Conservation (phyloP, 1,140 invertebrate species). For the Heliothis subflexa region DNA sequence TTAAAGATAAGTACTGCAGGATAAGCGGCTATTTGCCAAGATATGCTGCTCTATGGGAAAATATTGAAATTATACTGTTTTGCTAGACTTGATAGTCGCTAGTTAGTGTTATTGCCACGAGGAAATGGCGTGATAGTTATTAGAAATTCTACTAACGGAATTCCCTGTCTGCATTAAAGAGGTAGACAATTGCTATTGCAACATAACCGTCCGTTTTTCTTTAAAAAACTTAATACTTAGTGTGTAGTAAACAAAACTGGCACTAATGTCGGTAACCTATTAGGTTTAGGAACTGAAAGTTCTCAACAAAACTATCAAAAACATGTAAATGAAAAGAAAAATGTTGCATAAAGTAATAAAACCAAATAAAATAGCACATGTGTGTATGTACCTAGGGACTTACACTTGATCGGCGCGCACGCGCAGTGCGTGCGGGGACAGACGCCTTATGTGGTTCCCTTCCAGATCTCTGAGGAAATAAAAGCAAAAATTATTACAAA, state of each 20-base stretch:
- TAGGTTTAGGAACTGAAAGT: too few relatives aligned
- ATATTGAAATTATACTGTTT: not conserved
- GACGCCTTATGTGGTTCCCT: conserved; percentile 77
- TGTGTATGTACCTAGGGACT: conserved; percentile 80
- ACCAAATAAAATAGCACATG: conserved; percentile 66
- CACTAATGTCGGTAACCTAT: too few relatives aligned
- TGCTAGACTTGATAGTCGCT: not conserved
- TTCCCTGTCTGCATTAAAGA: too few relatives aligned
- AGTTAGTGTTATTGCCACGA: too few relatives aligned
- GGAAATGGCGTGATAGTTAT: too few relatives aligned
- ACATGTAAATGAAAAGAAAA: not conserved
- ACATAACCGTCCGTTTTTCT: too few relatives aligned
- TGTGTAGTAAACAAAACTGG: too few relatives aligned
- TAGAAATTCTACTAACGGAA: too few relatives aligned
- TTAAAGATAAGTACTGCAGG: conserved; percentile 25
- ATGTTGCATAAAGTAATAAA: conserved; percentile 42
- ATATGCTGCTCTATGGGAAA: not conserved
- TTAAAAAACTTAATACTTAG: too few relatives aligned
- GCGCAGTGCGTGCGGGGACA: conserved; percentile 75
- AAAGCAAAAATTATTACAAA: conserved; percentile 17
- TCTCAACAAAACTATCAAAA: too few relatives aligned
- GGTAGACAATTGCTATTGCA: too few relatives aligned
- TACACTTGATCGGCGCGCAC: conserved; percentile 82
- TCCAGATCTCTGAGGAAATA: conserved; percentile 71
- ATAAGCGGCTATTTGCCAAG: conserved; percentile 12